phyloP scores from a whole-genome alignment of 2,113 vertebrate genomes.

The Abramis brama region DNA sequence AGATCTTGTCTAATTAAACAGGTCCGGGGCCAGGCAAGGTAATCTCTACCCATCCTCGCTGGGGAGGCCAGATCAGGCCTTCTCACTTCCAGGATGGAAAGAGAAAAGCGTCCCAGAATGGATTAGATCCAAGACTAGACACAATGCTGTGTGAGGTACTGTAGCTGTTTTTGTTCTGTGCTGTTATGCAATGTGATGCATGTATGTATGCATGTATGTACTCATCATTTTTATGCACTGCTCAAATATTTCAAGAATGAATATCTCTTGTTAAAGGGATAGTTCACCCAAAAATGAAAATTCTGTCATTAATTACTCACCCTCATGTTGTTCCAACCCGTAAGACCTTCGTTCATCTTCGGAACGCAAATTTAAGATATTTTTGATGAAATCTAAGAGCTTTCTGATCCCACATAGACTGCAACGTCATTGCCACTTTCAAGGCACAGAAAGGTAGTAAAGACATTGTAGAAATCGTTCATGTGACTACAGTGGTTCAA shows the following conservation, averaged over 20 bases:
- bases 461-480: too few relatives aligned
- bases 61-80: slow-evolving; percentile 24
- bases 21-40: slow-evolving; percentile 18
- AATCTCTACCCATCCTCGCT: slow-evolving; percentile 28
- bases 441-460: too few relatives aligned
- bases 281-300: too few relatives aligned
- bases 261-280: background rate
- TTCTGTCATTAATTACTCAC: too few relatives aligned
- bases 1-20: slow-evolving; percentile 39
- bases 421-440: too few relatives aligned
- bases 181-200: background rate
- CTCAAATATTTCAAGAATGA: background rate
- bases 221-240: background rate
- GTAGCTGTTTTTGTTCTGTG: slow-evolving; percentile 1
- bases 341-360: too few relatives aligned
- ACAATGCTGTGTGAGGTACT: background rate
- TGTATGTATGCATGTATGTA: too few relatives aligned
- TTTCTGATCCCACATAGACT: too few relatives aligned
- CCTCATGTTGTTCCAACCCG: too few relatives aligned
- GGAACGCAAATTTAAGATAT: too few relatives aligned
- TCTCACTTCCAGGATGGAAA: background rate
- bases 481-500: too few relatives aligned
- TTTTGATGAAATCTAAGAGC: too few relatives aligned
- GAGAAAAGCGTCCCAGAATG: background rate
- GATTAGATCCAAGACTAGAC: slow-evolving; percentile 2